These are phyloP conservation scores for Ernsta delagoae DNA, from an alignment of 2,888 invertebrate species.

Conservation along the genomic window DNA sequence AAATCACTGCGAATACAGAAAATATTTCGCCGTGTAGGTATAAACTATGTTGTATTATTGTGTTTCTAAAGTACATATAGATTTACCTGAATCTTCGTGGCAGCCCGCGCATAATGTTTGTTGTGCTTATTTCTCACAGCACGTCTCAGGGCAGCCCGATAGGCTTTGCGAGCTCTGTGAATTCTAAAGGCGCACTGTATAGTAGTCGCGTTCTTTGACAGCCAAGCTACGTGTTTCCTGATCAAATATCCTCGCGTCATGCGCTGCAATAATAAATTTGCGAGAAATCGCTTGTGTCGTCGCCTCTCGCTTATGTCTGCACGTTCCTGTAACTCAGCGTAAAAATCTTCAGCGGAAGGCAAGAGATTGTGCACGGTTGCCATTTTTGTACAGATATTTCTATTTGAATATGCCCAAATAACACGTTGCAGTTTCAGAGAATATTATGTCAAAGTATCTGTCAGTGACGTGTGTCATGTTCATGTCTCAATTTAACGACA, in stretches of 20 bases:
- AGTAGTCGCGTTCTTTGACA: conserved; percentile 64
- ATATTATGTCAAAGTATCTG: conserved; percentile 21
- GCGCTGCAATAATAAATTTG: conserved; percentile 65
- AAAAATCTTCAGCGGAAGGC: conserved; percentile 58
- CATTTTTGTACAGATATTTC: conserved; percentile 51
- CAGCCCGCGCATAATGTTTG: conserved; percentile 63
- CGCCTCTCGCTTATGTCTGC: conserved; percentile 58
- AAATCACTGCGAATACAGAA: no score
- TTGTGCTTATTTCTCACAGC: conserved; percentile 68
- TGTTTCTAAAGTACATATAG: neutral
- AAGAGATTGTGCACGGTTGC: conserved; percentile 62
- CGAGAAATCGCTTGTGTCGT: conserved; percentile 59
- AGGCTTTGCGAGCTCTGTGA: conserved; percentile 62
- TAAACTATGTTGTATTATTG: neutral
- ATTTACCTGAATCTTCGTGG: conserved; percentile 68
- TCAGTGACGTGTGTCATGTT: no score
- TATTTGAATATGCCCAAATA: neutral
- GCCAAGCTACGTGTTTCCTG: conserved; percentile 67
- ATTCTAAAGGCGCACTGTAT: conserved; percentile 74
- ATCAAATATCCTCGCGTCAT: conserved; percentile 67
- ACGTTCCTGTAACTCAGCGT: conserved; percentile 59
- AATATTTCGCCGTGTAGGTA: no score
- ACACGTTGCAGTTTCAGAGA: neutral
- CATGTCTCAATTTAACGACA: no score
- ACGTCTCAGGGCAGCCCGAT: conserved; percentile 60